phyloP scores from a whole-genome alignment of 1,140 invertebrate genomes.

The Diorhabda elongata region DNA sequence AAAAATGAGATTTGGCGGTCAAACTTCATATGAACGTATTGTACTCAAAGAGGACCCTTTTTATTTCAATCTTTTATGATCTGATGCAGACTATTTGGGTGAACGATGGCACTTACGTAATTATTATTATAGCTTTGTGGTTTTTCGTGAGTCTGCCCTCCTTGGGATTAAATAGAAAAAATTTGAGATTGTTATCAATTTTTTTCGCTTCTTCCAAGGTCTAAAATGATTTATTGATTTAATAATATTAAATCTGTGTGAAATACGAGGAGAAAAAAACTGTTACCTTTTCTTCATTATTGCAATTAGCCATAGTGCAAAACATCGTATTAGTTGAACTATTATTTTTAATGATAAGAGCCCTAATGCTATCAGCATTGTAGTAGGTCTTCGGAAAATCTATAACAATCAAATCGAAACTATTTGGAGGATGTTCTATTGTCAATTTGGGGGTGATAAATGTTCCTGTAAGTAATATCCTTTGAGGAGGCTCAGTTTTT shows the following conservation, averaged over 20 bases:
- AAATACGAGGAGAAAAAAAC: background rate
- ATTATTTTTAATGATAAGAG: conserved; percentile 32
- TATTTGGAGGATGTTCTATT: conserved; percentile 21
- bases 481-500: conserved; percentile 33
- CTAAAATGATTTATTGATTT: conserved; percentile 20
- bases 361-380: conserved; percentile 23
- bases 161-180: conserved; percentile 25
- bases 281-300: background rate
- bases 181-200: conserved; percentile 27
- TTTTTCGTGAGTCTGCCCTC: conserved; percentile 27
- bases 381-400: conserved; percentile 34
- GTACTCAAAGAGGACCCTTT: too few relatives aligned
- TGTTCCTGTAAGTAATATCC: conserved; percentile 27
- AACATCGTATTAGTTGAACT: conserved; percentile 33
- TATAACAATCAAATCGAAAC: conserved; percentile 26
- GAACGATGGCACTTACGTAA: background rate
- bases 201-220: conserved; percentile 21
- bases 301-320: conserved; percentile 28
- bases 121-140: conserved; percentile 16
- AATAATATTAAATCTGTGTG: too few relatives aligned
- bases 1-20: too few relatives aligned
- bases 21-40: too few relatives aligned
- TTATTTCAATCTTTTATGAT: too few relatives aligned
- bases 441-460: conserved; percentile 31
- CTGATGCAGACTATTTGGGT: too few relatives aligned